Conservation (phyloP, 2,113 vertebrate genomes). For the Seriola quinqueradiata region DNA sequence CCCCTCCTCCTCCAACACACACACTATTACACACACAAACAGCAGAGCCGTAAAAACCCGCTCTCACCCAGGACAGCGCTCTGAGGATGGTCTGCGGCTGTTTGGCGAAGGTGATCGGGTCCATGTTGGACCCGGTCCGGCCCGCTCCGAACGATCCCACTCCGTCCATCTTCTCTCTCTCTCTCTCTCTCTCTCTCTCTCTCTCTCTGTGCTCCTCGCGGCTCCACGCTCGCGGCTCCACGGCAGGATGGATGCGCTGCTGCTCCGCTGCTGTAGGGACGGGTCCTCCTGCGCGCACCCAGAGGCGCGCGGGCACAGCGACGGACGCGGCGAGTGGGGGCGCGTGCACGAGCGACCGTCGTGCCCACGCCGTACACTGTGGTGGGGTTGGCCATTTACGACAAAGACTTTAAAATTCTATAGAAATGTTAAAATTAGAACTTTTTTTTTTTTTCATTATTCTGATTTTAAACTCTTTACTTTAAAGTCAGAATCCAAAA, state of each 20-base stretch:
- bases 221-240: conserved; percentile 74
- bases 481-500: too few relatives aligned
- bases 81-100: conserved; percentile 95
- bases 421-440: too few relatives aligned
- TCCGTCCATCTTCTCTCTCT: conserved; percentile 90
- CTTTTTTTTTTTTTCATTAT: too few relatives aligned
- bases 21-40: neutral
- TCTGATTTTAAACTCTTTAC: too few relatives aligned
- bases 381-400: neutral
- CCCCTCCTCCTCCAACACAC: neutral
- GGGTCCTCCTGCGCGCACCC: conserved; percentile 68
- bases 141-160: conserved; percentile 94
- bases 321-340: conserved; percentile 10
- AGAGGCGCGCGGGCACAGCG: conserved; percentile 37
- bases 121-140: conserved; percentile 88
- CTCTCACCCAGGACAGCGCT: conserved; percentile 92
- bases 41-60: conserved; percentile 2
- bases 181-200: conserved; percentile 25
- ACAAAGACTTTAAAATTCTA: too few relatives aligned
- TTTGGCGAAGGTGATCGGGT: conserved; percentile 90
- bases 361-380: conserved; percentile 25
- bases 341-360: conserved; percentile 4
- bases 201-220: conserved; percentile 62
- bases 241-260: conserved; percentile 72
- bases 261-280: conserved; percentile 69